These are phyloP conservation scores for Myripristis murdjan DNA, from an alignment of 2,797 vertebrate genomes.

Conservation along the genomic window DNA sequence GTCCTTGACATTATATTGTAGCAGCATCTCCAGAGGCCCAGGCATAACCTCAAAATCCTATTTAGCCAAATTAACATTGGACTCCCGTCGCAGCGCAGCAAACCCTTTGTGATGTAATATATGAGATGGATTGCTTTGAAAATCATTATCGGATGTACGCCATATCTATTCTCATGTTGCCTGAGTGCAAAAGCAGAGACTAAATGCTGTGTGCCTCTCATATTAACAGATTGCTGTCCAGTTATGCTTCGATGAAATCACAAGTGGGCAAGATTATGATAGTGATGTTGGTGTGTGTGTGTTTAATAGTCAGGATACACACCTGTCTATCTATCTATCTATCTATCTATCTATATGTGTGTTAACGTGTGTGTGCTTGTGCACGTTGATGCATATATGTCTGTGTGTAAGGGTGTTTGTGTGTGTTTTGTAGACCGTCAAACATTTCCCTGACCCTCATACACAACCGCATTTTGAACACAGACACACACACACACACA, in stretches of 20 bases:
- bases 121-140: slow-evolving; percentile 45
- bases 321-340: too few species aligned
- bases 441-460: slow-evolving; percentile 61
- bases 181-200: slow-evolving; percentile 10
- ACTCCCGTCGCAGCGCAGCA: slow-evolving; percentile 41
- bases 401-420: slow-evolving; percentile 23
- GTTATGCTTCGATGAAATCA: slow-evolving; percentile 32
- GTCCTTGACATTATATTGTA: slow-evolving; percentile 72
- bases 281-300: not conserved
- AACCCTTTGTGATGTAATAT: slow-evolving; percentile 55
- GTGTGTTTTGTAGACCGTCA: slow-evolving; percentile 52
- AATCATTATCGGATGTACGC: slow-evolving; percentile 40
- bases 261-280: not conserved
- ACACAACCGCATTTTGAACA: too few species aligned
- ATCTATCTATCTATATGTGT: not conserved
- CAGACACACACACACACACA: too few species aligned
- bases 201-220: slow-evolving; percentile 19
- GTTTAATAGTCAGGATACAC: too few species aligned
- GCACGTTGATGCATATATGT: slow-evolving; percentile 10
- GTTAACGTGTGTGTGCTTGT: slow-evolving; percentile 1
- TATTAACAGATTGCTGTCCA: slow-evolving; percentile 35
- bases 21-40: slow-evolving; percentile 63
- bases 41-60: slow-evolving; percentile 72
- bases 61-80: slow-evolving; percentile 75
- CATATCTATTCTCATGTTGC: slow-evolving; percentile 25